Evolutionary conservation across 2,888 invertebrate species (phyloP), one percentile per base, ranked within the genome.

Genomic region (Cantharis rufa): DNA sequence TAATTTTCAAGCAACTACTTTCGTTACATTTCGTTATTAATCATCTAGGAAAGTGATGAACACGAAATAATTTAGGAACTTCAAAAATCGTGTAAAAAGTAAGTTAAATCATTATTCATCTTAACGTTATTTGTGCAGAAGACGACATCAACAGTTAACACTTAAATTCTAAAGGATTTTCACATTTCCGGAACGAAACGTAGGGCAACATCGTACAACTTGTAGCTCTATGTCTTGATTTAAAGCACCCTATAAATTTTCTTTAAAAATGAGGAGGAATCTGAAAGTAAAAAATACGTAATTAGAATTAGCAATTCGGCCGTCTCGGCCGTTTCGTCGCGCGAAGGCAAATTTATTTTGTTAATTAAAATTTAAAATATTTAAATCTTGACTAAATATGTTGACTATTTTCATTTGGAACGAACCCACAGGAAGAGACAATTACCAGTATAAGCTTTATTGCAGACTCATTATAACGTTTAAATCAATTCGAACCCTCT

Each of bases 341-440:
- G n/a, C 5, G 9, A 48, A 2, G 5, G 48, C 3, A n/a, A 5
- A n/a, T 48, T 48, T 48, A n/a, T 48, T 48, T 48, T n/a, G 7
- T 48, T 48, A 48, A 48, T 48, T 48, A 48, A 48, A 48, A 48
- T 48, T 48, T 48, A 48, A n/a, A 48, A 48, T 48, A 48, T 48
- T 48, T 48, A 48, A n/a, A 48, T 48, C 48, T 48, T 48, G n/a
- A n/a, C 48, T 48, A 48, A 48, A 48, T 48, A 48, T 48, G 48
- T 48, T 48, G 48, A 48, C 48, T 48, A 48, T 48, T 48, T 48
- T n/a, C 48, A 48, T 48, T 48, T 48, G 48, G 71, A 71, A 71
- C 68, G 66, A 64, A 69, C 70, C 77, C 68, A 74, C 79, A 78
- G 80, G 80, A 80, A 80, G 75, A 76, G 76, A 76, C 80, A 78